phyloP scores from a whole-genome alignment of 1,140 invertebrate species.

The Rhyzopertha dominica region DNA sequence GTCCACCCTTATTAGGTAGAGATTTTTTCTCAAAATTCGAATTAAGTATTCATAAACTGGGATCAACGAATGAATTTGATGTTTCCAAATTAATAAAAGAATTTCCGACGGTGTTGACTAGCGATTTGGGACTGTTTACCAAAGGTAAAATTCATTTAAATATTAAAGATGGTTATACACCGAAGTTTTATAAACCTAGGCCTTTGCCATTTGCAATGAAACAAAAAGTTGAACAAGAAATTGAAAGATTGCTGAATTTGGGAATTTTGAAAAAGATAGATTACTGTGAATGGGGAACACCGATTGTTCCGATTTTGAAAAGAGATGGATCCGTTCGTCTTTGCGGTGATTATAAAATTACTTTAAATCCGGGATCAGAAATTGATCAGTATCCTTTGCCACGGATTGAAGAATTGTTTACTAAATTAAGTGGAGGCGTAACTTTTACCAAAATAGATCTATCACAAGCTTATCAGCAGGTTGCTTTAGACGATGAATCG shows the following conservation, averaged over 20 bases:
- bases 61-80: too few species aligned
- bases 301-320: slow-evolving; percentile 39
- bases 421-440: slow-evolving; percentile 29
- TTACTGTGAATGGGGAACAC: slow-evolving; percentile 40
- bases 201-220: slow-evolving; percentile 17
- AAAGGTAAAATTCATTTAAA: slow-evolving; percentile 7
- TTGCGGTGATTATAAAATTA: slow-evolving; percentile 39
- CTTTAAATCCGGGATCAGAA: slow-evolving; percentile 30
- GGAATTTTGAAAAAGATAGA: slow-evolving; percentile 15
- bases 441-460: slow-evolving; percentile 44
- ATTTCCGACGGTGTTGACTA: background rate
- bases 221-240: slow-evolving; percentile 20
- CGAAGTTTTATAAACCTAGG: too few species aligned
- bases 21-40: slow-evolving; percentile 29
- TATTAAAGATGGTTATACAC: slow-evolving; percentile 11
- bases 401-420: slow-evolving; percentile 40
- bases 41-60: too few species aligned
- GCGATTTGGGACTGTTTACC: slow-evolving; percentile 4
- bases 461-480: slow-evolving; percentile 46
- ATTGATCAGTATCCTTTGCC: slow-evolving; percentile 35
- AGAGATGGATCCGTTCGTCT: too few species aligned
- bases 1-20: slow-evolving; percentile 26
- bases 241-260: slow-evolving; percentile 19
- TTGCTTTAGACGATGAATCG: slow-evolving; percentile 35
- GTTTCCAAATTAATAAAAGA: background rate